Conservation (phyloP, 2,888 invertebrate species). For the Tachina lurida region DNA sequence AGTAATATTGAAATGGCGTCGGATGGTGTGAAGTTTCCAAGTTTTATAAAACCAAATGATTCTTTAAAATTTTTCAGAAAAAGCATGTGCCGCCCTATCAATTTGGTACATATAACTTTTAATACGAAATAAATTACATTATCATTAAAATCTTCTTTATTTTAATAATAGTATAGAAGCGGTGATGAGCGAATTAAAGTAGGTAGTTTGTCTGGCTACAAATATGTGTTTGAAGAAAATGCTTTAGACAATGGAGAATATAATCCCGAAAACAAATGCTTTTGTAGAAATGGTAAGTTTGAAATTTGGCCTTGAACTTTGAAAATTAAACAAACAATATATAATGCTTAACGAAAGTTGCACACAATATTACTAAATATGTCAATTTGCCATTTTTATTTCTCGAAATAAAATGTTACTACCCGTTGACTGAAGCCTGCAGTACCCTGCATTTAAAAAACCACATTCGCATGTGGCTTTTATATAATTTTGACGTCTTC, state of each 20-base stretch:
- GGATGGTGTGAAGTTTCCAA: conserved; percentile 93
- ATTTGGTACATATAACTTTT: conserved; percentile 85
- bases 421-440: too few relatives aligned
- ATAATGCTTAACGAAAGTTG: too few relatives aligned
- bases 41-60: conserved; percentile 88
- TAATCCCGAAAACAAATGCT: conserved; percentile 91
- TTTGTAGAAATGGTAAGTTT: conserved; percentile 87
- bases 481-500: too few relatives aligned
- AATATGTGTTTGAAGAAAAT: conserved; percentile 90
- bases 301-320: background rate
- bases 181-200: conserved; percentile 85
- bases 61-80: conserved; percentile 90
- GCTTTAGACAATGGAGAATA: conserved; percentile 90
- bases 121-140: background rate
- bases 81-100: conserved; percentile 92
- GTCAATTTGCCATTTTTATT: too few relatives aligned
- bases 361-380: too few relatives aligned
- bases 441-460: too few relatives aligned
- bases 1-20: conserved; percentile 90
- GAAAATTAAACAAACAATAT: too few relatives aligned
- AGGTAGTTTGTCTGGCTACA: conserved; percentile 87
- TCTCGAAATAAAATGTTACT: too few relatives aligned
- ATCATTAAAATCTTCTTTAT: conserved; percentile 13
- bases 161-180: conserved; percentile 70
- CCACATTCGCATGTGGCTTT: too few relatives aligned